Base-by-base conservation (phyloP, 2,797 vertebrate species). In the Ctenopoma multispine region DNA sequence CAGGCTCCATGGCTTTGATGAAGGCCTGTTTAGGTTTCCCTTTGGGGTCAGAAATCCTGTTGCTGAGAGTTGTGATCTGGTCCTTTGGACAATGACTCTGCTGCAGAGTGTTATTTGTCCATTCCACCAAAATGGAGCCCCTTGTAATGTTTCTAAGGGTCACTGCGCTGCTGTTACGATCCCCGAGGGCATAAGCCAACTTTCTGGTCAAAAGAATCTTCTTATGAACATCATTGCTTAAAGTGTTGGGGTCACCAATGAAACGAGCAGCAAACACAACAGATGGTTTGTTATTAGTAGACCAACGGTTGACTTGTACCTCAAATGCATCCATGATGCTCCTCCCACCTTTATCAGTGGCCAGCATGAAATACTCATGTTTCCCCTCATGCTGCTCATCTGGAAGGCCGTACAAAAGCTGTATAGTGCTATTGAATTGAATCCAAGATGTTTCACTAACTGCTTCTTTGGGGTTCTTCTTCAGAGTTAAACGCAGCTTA, bases 341-440 rank as follows among this genome's bases (percentile, higher is more conserved):
- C 7, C 93, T 95, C 31, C 97, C 97, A 0, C 96, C 98, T 78
- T 99, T 99, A 83, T 99, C 97, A 0, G 96, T 97, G 0, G 97
- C 98, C 0, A 98, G 94, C 96, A 99, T 96, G 85, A 98, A 99
- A 77, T 98, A 99, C 84, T 98, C 97, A 0, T 99, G 98, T 61
- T 95, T 97, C 31, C 98, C 98, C 9, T 95, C 88, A 8, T 98
- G 96, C 68, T 72, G 89, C 80, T 83, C 91, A 65, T 97, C 96
- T 0, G 98, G 97, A 83, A 99, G 93, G 69, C 98, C 98, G 0
- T 98, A 99, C 92, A 99, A 94, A 51, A 99, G 95, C 89, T 99
- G 98, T 90, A 98, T 99, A 7, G 97, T 98, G 89, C 96, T 98
- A 84, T 99, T 99, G 84, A 99, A 99, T 74, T 98, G 97, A 24